Conservation (phyloP, 2,113 vertebrate species). For the Centropus unirufus region DNA sequence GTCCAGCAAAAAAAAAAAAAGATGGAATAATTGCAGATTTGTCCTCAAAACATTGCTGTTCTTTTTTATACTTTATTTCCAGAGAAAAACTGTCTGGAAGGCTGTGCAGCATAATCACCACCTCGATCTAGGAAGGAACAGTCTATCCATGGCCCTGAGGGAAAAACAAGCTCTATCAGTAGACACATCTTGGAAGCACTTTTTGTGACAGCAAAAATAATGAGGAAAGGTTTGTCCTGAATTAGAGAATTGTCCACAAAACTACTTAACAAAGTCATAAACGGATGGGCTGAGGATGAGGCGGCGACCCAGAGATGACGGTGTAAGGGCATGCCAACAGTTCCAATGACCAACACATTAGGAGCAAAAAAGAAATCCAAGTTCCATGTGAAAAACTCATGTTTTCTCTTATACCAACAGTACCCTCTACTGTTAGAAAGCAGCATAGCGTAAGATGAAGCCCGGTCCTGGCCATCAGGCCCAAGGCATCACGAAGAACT, state of each 20-base stretch:
- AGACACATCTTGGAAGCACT: not conserved
- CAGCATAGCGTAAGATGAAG: not conserved
- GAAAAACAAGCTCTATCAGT: not conserved
- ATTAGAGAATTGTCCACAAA: not conserved
- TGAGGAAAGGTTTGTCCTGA: not conserved
- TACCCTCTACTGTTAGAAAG: constrained; percentile 57
- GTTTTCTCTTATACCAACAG: constrained; percentile 37
- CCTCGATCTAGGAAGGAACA: not conserved
- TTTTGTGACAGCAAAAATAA: not conserved
- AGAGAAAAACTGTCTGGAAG: not conserved
- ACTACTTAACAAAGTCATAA: not conserved
- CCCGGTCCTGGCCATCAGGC: not conserved
- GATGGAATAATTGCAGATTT: not conserved
- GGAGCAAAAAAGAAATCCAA: not conserved
- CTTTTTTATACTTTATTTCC: not conserved
- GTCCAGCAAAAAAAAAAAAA: not conserved
- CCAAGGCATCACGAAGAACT: not conserved
- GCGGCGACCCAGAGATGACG: not conserved
- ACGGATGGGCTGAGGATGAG: not conserved
- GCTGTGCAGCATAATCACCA: not conserved
- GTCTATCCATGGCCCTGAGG: not conserved
- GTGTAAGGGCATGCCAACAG: not conserved
- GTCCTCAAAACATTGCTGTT: not conserved
- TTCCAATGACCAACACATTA: not conserved
- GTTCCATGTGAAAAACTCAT: rapidly evolving